These are phyloP conservation scores for Trinectes maculatus DNA, from an alignment of 2,113 vertebrate species.

Conservation along the genomic window DNA sequence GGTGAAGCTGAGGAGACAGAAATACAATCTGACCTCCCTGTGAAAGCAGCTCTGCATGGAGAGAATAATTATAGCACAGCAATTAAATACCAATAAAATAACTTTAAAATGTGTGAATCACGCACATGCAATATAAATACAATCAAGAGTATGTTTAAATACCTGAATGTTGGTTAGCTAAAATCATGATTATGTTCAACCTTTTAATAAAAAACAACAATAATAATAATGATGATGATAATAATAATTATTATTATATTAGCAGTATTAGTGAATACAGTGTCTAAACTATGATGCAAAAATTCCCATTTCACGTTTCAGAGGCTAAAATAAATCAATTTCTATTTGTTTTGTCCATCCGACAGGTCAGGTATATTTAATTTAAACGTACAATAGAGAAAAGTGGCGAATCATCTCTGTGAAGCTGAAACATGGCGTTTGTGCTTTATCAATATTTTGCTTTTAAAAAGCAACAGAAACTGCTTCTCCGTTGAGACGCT, in stretches of 20 bases:
- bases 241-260: too few species aligned
- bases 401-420: neutral
- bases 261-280: too few species aligned
- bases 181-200: too few species aligned
- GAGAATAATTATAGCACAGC: neutral
- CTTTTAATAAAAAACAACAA: too few species aligned
- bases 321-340: neutral
- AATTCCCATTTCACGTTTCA: too few species aligned
- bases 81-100: neutral
- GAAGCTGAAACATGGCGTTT: neutral
- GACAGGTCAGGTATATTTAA: too few species aligned
- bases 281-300: too few species aligned
- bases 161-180: neutral
- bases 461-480: conserved; percentile 21
- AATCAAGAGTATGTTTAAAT: neutral
- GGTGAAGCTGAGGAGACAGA: neutral
- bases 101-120: neutral
- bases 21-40: conserved; percentile 8
- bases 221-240: too few species aligned
- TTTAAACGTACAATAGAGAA: too few species aligned
- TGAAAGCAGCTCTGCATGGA: neutral
- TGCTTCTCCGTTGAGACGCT: neutral
- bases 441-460: neutral
- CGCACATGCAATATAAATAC: neutral
- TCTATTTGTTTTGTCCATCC: too few species aligned